Percentiles rank a stretch among this genome's conserved stretches.
phyloP scores from a whole-genome alignment of 2,113 vertebrate genomes.

The Gambusia affinis region DNA sequence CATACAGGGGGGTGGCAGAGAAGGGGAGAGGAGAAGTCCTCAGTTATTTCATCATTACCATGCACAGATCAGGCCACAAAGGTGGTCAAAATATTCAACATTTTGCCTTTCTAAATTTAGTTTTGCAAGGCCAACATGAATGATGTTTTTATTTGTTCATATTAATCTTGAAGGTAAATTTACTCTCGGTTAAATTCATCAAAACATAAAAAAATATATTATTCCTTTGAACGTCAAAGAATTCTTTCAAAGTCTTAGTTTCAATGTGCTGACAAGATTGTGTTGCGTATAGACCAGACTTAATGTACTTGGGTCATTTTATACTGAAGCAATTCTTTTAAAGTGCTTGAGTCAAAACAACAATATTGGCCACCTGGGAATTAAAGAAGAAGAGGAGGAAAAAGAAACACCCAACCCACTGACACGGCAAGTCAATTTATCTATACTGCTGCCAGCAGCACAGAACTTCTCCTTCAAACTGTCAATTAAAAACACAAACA shows the following conservation, averaged over 20 bases:
- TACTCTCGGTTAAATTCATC: not conserved
- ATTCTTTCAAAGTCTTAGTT: slow-evolving; percentile 33
- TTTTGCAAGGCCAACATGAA: not conserved
- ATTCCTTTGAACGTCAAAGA: too few relatives aligned
- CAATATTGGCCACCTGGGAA: slow-evolving; percentile 61
- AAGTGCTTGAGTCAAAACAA: slow-evolving; percentile 64
- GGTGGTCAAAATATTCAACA: slow-evolving; percentile 1
- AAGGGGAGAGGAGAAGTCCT: slow-evolving; percentile 56
- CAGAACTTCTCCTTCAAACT: slow-evolving; percentile 25
- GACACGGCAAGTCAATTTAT: slow-evolving; percentile 52
- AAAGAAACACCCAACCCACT: slow-evolving; percentile 23
- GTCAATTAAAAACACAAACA: slow-evolving; percentile 26
- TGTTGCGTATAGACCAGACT: slow-evolving; percentile 29
- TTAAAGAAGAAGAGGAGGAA: slow-evolving; percentile 13
- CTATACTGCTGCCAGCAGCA: slow-evolving; percentile 40
- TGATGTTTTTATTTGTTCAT: not conserved
- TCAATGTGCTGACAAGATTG: slow-evolving; percentile 54
- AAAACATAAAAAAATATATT: not conserved
- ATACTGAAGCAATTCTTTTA: slow-evolving; percentile 64
- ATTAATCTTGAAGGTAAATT: not conserved
- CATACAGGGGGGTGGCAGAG: slow-evolving; percentile 71
- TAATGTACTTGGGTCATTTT: slow-evolving; percentile 44
- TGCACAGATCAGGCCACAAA: slow-evolving; percentile 27
- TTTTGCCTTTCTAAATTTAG: not conserved
- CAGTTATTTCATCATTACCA: slow-evolving; percentile 52